phyloP scores from a whole-genome alignment of 2,113 vertebrate species.

The Lepus americanus region DNA sequence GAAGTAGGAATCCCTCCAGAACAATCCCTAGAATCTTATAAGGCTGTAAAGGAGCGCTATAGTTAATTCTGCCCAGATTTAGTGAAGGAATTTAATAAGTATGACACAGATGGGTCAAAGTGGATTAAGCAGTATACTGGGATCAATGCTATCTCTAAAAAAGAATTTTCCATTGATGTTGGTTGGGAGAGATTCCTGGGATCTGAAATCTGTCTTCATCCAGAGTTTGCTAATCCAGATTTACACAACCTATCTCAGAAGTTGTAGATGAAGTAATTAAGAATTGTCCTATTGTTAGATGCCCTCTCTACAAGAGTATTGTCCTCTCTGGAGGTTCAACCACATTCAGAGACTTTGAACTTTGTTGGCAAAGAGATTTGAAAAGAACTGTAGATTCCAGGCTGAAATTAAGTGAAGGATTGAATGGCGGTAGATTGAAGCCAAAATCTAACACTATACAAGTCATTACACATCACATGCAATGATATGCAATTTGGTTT shows the following conservation, averaged over 20 bases:
- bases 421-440: slow-evolving; percentile 80
- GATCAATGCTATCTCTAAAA: no score
- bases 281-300: slow-evolving; percentile 98
- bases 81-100: slow-evolving; percentile 97
- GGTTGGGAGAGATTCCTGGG: no score
- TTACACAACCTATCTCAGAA: slow-evolving; percentile 99
- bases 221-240: no score
- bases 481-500: slow-evolving; percentile 98
- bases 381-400: no score
- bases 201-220: no score
- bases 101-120: slow-evolving; percentile 93
- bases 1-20: slow-evolving; percentile 99
- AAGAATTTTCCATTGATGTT: no score
- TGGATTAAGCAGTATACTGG: slow-evolving; percentile 97
- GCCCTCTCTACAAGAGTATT: slow-evolving; percentile 94
- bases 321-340: slow-evolving; percentile 99
- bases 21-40: slow-evolving; percentile 98
- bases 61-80: slow-evolving; percentile 95
- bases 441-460: slow-evolving; percentile 99
- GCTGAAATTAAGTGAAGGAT: no score
- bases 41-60: slow-evolving; percentile 97
- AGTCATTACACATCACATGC: slow-evolving; percentile 84
- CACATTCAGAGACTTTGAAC: slow-evolving; percentile 97
- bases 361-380: no score
- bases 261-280: slow-evolving; percentile 99